A percentile compares a stretch with the other conserved stretches of the same genome.
Evolutionary conservation across 2,797 vertebrate genomes (phyloP).

Genomic region (Novumbra hubbsi): DNA sequence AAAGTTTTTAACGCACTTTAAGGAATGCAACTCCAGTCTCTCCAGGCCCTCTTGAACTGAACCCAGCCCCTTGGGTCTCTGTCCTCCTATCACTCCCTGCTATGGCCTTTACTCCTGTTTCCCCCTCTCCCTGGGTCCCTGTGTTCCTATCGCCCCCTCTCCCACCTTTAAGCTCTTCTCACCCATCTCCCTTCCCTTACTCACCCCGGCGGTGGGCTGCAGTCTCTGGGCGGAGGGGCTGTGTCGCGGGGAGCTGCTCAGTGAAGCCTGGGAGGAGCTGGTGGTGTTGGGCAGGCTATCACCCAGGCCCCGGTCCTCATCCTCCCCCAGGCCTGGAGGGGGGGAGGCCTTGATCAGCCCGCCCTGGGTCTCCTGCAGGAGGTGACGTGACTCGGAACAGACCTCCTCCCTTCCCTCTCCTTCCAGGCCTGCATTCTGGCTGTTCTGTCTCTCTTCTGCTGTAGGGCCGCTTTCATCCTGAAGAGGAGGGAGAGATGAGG

Average conservation of each 20-base stretch:
- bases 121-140: background rate
- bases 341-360: slow-evolving; percentile 66
- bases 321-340: slow-evolving; percentile 57
- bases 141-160: background rate
- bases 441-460: slow-evolving; percentile 72
- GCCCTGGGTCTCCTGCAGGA: slow-evolving; percentile 75
- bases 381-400: slow-evolving; percentile 67
- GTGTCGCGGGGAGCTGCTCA: slow-evolving; percentile 62
- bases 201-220: slow-evolving; percentile 55
- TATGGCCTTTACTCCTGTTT: slow-evolving; percentile 3
- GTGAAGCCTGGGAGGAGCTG: slow-evolving; percentile 71
- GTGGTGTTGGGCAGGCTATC: slow-evolving; percentile 82
- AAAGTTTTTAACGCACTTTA: background rate
- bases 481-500: background rate
- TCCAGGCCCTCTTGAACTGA: background rate
- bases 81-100: background rate
- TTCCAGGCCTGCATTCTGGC: slow-evolving; percentile 71
- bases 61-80: background rate
- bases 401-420: slow-evolving; percentile 55
- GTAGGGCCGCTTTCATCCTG: slow-evolving; percentile 66
- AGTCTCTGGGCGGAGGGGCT: slow-evolving; percentile 60
- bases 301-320: slow-evolving; percentile 78
- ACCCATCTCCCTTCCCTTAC: slow-evolving; percentile 1
- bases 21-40: background rate
- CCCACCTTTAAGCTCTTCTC: background rate